Evolutionary conservation across 1,140 invertebrate genomes (phyloP).

Genomic region (Lucilia sericata): DNA sequence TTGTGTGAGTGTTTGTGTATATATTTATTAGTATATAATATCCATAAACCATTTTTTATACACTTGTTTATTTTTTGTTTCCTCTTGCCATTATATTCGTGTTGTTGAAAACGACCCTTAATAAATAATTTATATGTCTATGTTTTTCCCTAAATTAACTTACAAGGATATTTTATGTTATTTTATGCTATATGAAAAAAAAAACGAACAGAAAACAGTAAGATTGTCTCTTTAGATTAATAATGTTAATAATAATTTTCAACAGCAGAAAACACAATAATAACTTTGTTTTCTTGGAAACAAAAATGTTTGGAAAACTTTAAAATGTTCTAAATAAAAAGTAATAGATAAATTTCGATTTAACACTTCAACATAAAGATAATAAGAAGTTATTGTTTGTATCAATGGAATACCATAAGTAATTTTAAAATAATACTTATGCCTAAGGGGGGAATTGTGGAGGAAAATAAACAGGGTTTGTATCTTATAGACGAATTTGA

Average conservation of each 20-base stretch:
- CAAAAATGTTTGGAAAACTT: neutral
- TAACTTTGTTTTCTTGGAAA: neutral
- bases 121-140: constrained; percentile 13
- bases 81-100: neutral
- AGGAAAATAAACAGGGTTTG: too few relatives aligned
- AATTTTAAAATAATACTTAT: too few relatives aligned
- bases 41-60: neutral
- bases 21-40: neutral
- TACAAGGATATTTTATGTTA: constrained; percentile 12
- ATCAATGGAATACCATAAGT: too few relatives aligned
- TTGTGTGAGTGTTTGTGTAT: neutral
- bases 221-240: constrained; percentile 12
- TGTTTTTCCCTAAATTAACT: constrained; percentile 7
- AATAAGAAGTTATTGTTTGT: too few relatives aligned
- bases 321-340: neutral
- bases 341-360: neutral
- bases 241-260: neutral
- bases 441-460: too few relatives aligned
- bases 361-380: neutral
- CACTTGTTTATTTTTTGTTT: neutral
- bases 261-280: neutral
- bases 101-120: neutral
- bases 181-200: neutral
- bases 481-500: too few relatives aligned
- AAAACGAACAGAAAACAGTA: neutral